These are phyloP conservation scores for Trachops cirrhosus DNA, from an alignment of 2,797 vertebrate genomes.

Conservation along the genomic window DNA sequence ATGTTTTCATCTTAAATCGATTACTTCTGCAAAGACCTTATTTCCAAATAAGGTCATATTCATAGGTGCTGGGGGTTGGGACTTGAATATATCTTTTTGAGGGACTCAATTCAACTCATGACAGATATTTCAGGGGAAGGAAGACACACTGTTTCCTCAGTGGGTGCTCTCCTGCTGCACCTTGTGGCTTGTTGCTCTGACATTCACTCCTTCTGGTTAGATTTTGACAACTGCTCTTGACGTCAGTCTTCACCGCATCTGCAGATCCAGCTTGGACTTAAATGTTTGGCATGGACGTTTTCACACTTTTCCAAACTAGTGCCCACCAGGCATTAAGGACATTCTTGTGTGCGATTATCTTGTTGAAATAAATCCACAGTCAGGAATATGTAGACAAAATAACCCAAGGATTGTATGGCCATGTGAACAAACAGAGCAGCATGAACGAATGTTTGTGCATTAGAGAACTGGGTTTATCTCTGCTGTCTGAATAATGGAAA, in stretches of 20 bases:
- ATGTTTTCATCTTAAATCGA: not conserved
- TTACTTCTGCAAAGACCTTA: not conserved
- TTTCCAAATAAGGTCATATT: not conserved
- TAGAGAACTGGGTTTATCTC: not conserved
- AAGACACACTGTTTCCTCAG: accelerated
- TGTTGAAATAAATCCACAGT: not conserved
- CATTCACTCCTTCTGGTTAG: accelerated
- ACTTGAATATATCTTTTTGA: not conserved
- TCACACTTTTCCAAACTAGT: not conserved
- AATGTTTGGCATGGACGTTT: not conserved
- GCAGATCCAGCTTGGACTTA: not conserved
- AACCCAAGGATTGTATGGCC: accelerated
- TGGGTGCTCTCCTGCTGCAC: not conserved
- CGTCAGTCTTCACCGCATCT: accelerated
- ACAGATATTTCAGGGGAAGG: not conserved
- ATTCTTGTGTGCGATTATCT: not conserved
- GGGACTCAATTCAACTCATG: not conserved
- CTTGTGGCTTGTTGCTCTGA: accelerated
- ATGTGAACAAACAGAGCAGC: accelerated
- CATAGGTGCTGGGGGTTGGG: not conserved
- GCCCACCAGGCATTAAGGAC: not conserved
- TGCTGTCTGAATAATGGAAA: accelerated
- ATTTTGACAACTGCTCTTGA: not conserved
- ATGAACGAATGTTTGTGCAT: accelerated
- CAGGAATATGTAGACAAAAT: not conserved